Percentiles rank a stretch among this genome's conserved stretches.
Conservation (phyloP, 2,113 vertebrate species). For the Glaucidium brasilianum region DNA sequence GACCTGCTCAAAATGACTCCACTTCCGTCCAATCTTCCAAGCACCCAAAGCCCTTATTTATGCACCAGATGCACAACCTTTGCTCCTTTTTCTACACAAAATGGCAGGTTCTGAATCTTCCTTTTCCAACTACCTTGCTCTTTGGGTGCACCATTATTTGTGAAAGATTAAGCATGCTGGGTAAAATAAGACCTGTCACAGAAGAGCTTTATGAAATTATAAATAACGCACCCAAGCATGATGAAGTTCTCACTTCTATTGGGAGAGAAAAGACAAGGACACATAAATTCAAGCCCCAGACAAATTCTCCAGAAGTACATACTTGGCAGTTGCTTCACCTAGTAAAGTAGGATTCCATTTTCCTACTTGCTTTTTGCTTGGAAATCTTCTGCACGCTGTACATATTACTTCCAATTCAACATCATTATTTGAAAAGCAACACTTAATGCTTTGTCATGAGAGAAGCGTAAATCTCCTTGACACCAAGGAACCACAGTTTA, state of each 20-base stretch:
- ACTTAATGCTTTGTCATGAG: background rate
- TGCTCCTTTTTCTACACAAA: constrained; percentile 50
- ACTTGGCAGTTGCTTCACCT: constrained; percentile 8
- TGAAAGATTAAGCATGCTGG: constrained; percentile 74
- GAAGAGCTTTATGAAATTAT: constrained; percentile 90
- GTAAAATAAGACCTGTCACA: constrained; percentile 88
- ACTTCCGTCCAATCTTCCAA: constrained; percentile 3
- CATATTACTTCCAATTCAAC: background rate
- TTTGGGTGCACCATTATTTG: constrained; percentile 73
- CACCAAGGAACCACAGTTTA: background rate
- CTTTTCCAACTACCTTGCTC: background rate
- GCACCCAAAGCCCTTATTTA: constrained; percentile 71
- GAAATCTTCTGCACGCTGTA: background rate
- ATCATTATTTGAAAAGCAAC: constrained; percentile 16
- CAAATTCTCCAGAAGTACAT: constrained; percentile 56
- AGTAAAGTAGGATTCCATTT: constrained; percentile 55
- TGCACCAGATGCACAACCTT: constrained; percentile 23
- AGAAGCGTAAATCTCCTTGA: background rate
- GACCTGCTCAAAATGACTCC: background rate
- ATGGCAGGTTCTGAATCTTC: constrained; percentile 43
- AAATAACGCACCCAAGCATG: constrained; percentile 76
- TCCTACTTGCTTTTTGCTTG: background rate
- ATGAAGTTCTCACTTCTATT: constrained; percentile 80
- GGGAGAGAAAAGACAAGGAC: constrained; percentile 67
- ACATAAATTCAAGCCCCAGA: constrained; percentile 67